Conservation (phyloP, 2,113 vertebrate genomes). For the Ardeotis arabs region DNA sequence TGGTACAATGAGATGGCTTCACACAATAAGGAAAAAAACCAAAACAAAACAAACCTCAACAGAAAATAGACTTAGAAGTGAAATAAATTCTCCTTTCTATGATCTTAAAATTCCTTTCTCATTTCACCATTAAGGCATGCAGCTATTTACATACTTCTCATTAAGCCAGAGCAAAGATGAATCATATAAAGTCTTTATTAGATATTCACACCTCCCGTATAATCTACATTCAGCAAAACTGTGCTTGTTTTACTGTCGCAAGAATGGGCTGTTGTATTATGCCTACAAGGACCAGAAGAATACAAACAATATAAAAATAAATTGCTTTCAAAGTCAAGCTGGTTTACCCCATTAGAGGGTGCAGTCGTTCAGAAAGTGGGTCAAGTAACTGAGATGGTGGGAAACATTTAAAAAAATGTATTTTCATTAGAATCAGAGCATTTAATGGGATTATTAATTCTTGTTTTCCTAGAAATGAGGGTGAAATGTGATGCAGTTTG, state of each 20-base stretch:
- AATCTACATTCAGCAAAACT: not conserved
- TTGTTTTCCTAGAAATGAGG: not conserved
- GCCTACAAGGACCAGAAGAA: not conserved
- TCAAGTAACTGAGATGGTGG: not conserved
- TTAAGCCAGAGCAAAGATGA: not conserved
- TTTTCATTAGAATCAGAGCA: not conserved
- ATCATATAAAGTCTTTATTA: not conserved
- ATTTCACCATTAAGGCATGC: not conserved
- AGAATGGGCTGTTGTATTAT: not conserved
- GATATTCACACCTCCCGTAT: not conserved
- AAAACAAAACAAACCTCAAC: too few species aligned
- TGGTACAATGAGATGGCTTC: not conserved
- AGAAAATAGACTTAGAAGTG: not conserved
- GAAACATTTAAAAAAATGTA: not conserved
- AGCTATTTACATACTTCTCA: not conserved
- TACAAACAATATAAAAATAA: not conserved
- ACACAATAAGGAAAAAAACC: not conserved
- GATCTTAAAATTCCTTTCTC: not conserved
- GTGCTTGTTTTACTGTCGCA: not conserved
- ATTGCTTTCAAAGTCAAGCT: conserved; percentile 29
- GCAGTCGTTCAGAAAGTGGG: conserved; percentile 49
- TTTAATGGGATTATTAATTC: not conserved
- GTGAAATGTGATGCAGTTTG: not conserved
- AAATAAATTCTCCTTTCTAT: not conserved
- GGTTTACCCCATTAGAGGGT: conserved; percentile 53